Evolutionary conservation across 2,113 vertebrate genomes (phyloP), one percentile per base, ranked within the genome.

Genomic region (Callospermophilus lateralis): DNA sequence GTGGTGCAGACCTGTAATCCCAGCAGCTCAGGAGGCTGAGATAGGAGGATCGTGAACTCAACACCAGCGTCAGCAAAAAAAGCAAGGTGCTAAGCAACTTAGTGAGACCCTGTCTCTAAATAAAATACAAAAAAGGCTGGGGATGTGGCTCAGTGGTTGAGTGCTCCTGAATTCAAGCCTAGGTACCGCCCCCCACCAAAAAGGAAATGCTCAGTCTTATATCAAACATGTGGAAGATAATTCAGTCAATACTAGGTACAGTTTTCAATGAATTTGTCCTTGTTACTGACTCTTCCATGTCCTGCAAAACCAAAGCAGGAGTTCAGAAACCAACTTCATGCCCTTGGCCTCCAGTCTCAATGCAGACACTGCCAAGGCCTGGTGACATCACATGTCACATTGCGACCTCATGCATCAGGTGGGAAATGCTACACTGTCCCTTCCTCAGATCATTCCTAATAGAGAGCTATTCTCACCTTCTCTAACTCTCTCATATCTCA

Each of bases 261-360:
- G 39, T 70, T 39, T 45, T 3, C 70, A n/a, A 79, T 55, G 26
- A 70, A 51, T 45, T 76, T 88, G 30, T 51, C 68, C 24, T 88
- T 93, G 45, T 63, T 53, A 86, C 61, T 53, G 48, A 88, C 24
- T 11, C 30, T 81, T 80, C 39, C 37, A 72, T 11, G 17, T 89
- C 37, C 58, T 85, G 11, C 65, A 85, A 85, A 73, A 93, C 58
- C 81, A 81, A 72, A 92, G 37, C 61, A 91, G 32, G 26, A 96
- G 37, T 68, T 93, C 28, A 51, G 65, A 74, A 22, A 24, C 51
- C 48, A 20, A 80, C 28, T 67, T 88, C 12, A 76, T 2, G 1
- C 13, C 28, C n/a, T 17, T 58, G 63, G n/a, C 45, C 26, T 53
- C 55, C 5, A 24, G 51, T 88, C 89, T 84, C 45, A 90, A n/a